Conservation (phyloP, 2,113 vertebrate species). For the Elanus axillaris region DNA sequence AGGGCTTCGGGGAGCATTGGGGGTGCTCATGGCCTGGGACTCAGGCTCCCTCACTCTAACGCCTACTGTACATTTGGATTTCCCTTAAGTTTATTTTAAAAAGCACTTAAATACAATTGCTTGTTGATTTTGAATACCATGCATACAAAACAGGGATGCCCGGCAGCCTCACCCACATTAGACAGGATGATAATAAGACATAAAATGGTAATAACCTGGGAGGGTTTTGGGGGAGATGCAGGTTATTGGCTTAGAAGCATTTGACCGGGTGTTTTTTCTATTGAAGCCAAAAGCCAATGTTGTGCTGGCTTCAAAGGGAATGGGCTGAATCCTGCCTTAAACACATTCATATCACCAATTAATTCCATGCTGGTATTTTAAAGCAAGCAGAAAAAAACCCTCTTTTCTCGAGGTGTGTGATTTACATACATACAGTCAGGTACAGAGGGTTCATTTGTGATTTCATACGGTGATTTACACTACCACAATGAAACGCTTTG, state of each 20-base stretch:
- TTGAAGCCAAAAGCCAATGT: background rate
- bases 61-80: background rate
- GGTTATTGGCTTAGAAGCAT: background rate
- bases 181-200: background rate
- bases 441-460: background rate
- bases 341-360: background rate
- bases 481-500: background rate
- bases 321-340: background rate
- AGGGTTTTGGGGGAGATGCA: background rate
- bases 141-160: background rate
- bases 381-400: background rate
- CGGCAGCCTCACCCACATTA: background rate
- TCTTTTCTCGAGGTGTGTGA: background rate
- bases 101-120: background rate
- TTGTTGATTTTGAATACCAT: background rate
- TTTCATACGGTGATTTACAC: background rate
- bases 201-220: background rate
- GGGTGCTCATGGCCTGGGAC: background rate
- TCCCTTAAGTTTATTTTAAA: background rate
- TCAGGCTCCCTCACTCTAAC: background rate
- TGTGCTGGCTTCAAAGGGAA: background rate
- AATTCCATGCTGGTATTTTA: background rate
- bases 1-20: background rate
- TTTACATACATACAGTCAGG: background rate
- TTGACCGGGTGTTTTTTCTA: background rate